Conservation (phyloP, 2,797 vertebrate species). For the Podarcis lilfordi region DNA sequence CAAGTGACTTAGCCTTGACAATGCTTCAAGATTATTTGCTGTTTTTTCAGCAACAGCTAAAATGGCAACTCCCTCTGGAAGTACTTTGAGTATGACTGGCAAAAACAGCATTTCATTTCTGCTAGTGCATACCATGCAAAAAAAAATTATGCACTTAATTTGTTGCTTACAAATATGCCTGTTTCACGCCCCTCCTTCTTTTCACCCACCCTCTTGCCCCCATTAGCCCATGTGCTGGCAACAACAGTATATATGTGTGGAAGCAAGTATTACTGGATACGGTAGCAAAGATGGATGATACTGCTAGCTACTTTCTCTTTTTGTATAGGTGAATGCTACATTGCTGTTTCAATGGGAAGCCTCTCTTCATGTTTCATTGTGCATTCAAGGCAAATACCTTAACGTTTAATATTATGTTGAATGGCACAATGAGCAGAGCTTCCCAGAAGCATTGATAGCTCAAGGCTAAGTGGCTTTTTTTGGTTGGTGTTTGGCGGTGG, state of each 20-base stretch:
- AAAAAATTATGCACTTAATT: background rate
- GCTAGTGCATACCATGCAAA: background rate
- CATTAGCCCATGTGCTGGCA: background rate
- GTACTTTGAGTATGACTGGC: background rate
- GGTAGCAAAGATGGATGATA: background rate
- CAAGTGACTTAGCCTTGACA: background rate
- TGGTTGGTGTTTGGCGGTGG: background rate
- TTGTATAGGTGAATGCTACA: background rate
- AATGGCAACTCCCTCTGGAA: background rate
- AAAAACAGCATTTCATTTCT: background rate
- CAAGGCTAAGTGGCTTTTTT: constrained; percentile 16
- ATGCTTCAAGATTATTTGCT: background rate
- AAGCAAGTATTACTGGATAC: background rate
- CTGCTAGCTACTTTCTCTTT: background rate
- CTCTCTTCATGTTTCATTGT: background rate
- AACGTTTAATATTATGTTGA: constrained; percentile 13
- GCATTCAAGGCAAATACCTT: constrained; percentile 13
- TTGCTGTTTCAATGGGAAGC: background rate
- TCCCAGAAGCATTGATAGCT: constrained; percentile 21
- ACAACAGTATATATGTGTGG: background rate
- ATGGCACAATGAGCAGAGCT: constrained; percentile 18
- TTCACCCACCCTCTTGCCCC: background rate
- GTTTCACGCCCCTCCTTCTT: background rate
- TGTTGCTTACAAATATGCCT: background rate
- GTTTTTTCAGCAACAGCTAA: background rate